Conservation (phyloP, 2,113 vertebrate genomes). For the Rhabdornis inornatus region DNA sequence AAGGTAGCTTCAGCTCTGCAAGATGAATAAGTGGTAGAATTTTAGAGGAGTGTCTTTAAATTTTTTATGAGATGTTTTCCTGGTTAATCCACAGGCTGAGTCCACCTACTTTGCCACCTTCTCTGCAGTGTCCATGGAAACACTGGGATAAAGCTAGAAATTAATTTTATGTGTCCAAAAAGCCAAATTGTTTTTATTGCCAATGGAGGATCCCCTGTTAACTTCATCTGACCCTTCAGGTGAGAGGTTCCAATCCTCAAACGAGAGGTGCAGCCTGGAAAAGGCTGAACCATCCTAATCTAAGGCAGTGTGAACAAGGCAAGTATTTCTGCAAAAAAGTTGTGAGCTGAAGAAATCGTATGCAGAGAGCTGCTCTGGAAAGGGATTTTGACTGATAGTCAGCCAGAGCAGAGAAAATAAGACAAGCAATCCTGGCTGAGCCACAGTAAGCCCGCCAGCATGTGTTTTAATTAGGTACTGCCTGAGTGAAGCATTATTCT, state of each 20-base stretch:
- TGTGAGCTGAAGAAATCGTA: not conserved
- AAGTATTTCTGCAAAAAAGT: not conserved
- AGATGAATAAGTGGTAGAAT: not conserved
- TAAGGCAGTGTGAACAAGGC: not conserved
- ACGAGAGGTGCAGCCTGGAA: not conserved
- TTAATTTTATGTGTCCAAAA: not conserved
- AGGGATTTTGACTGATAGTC: not conserved
- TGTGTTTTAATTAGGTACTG: constrained; percentile 15
- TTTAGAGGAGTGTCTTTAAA: not conserved
- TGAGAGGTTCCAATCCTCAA: not conserved
- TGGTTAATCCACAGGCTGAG: not conserved
- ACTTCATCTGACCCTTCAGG: not conserved
- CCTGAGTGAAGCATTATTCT: not conserved
- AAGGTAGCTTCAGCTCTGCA: not conserved
- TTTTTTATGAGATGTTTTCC: not conserved
- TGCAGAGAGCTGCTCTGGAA: not conserved
- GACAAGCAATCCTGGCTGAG: not conserved
- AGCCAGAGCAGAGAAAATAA: not conserved
- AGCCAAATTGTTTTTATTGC: not conserved
- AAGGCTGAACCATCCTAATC: not conserved
- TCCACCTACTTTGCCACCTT: not conserved
- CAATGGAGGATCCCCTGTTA: not conserved
- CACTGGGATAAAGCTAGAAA: not conserved
- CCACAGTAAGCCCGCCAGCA: not conserved
- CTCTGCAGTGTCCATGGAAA: not conserved